A percentile compares a stretch with the other conserved stretches of the same genome.
These are phyloP conservation scores for Clanis bilineata DNA, from an alignment of 2,888 invertebrate species.

Conservation along the genomic window DNA sequence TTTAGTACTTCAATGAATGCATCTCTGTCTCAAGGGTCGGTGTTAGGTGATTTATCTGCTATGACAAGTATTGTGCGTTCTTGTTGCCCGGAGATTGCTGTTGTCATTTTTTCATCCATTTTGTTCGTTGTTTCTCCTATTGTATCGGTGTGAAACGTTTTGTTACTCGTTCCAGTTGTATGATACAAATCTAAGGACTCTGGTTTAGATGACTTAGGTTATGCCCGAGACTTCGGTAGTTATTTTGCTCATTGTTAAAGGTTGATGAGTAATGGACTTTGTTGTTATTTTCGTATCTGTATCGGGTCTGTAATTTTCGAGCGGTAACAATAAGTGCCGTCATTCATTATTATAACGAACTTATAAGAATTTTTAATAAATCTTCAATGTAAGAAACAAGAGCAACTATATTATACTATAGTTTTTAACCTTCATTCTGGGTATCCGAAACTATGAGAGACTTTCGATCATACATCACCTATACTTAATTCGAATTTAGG, in stretches of 20 bases:
- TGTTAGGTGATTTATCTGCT: constrained; percentile 66
- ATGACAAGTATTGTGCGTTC: constrained; percentile 63
- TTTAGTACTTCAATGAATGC: constrained; percentile 49
- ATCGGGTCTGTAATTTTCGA: not conserved
- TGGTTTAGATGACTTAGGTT: constrained; percentile 36
- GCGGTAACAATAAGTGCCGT: no score
- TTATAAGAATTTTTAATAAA: no score
- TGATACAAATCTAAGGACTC: constrained; percentile 39
- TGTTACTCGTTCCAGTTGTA: constrained; percentile 48
- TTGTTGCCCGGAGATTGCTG: constrained; percentile 43
- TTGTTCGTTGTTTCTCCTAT: constrained; percentile 50
- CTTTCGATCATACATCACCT: no score
- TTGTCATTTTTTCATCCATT: constrained; percentile 56
- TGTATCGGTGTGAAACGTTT: constrained; percentile 49
- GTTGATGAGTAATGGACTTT: not conserved
- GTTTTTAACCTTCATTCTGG: no score
- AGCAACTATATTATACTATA: no score
- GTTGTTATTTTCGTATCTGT: not conserved
- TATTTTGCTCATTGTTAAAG: not conserved
- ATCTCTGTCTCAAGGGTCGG: constrained; percentile 56
- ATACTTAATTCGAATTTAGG: no score
- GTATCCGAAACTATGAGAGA: no score
- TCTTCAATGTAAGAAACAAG: no score
- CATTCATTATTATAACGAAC: no score
- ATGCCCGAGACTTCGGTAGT: no score